Evolutionary conservation across 2,797 vertebrate species (phyloP).

Genomic region (Thripadectes ignobilis): DNA sequence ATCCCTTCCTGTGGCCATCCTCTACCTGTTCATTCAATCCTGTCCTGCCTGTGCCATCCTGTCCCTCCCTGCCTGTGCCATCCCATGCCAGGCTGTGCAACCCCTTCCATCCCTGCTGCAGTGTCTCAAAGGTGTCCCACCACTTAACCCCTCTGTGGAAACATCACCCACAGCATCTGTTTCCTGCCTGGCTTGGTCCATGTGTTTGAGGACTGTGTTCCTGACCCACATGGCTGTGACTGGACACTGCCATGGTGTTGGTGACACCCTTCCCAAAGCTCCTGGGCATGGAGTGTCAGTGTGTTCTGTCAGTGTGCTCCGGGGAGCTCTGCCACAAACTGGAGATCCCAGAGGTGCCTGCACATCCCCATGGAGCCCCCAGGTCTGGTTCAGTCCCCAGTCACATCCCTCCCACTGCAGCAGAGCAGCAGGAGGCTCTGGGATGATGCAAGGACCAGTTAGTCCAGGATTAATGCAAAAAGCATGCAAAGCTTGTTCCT

Average conservation of each 20-base stretch:
- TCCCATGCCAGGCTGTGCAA: background rate
- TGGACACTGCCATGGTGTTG: rapidly evolving
- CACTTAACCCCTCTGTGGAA: background rate
- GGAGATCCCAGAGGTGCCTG: rapidly evolving
- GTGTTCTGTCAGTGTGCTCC: rapidly evolving
- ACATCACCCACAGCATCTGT: rapidly evolving
- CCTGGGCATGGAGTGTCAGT: rapidly evolving
- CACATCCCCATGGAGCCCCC: background rate
- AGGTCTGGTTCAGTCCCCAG: background rate
- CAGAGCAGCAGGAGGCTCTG: rapidly evolving
- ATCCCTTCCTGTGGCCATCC: background rate
- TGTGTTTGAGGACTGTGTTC: rapidly evolving
- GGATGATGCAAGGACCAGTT: background rate
- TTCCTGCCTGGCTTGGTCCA: rapidly evolving
- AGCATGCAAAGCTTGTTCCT: background rate
- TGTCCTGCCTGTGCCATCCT: rapidly evolving
- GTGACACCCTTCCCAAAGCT: background rate
- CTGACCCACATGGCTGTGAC: rapidly evolving
- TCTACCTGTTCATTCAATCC: rapidly evolving
- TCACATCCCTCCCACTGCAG: rapidly evolving
- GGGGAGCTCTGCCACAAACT: background rate
- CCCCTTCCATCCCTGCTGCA: background rate
- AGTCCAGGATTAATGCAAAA: background rate
- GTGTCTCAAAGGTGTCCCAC: background rate
- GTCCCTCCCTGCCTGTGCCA: background rate